These are phyloP conservation scores for Tenualosa thibaudeaui DNA, from an alignment of 2,797 vertebrate genomes.

Conservation along the genomic window DNA sequence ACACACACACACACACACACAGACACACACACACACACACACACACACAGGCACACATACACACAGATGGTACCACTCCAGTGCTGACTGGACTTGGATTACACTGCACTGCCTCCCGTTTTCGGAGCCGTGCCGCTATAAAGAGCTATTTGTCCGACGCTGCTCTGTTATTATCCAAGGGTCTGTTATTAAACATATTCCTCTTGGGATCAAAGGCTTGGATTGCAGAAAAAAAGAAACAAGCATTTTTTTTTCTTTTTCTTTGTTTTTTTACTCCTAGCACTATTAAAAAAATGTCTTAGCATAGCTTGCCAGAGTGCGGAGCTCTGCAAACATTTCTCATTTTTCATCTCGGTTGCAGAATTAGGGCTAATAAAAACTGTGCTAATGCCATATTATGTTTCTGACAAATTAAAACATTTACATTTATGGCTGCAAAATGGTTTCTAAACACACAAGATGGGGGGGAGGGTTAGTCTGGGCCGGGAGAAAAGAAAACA, in stretches of 20 bases:
- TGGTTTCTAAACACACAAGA: constrained; percentile 22
- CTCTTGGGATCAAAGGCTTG: constrained; percentile 74
- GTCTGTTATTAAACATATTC: constrained; percentile 78
- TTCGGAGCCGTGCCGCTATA: constrained; percentile 67
- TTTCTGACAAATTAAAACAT: constrained; percentile 49
- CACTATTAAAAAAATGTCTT: neutral
- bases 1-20: constrained; percentile 23
- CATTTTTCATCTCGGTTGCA: constrained; percentile 52
- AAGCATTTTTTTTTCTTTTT: constrained; percentile 50
- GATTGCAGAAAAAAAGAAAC: constrained; percentile 68
- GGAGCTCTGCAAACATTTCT: constrained; percentile 53
- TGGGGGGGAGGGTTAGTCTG: neutral
- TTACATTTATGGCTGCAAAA: constrained; percentile 35
- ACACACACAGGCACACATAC: neutral
- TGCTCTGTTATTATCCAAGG: constrained; percentile 77
- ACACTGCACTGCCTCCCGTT: constrained; percentile 71
- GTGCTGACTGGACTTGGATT: constrained; percentile 61
- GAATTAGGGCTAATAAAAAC: constrained; percentile 54
- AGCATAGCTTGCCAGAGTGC: neutral
- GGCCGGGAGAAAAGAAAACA: neutral
- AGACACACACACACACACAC: neutral
- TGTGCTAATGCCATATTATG: constrained; percentile 42
- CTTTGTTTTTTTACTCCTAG: neutral
- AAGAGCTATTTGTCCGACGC: constrained; percentile 75
- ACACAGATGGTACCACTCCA: constrained; percentile 61